These are phyloP conservation scores for Turdus rufiventris DNA, from an alignment of 2,113 vertebrate genomes.

Conservation along the genomic window DNA sequence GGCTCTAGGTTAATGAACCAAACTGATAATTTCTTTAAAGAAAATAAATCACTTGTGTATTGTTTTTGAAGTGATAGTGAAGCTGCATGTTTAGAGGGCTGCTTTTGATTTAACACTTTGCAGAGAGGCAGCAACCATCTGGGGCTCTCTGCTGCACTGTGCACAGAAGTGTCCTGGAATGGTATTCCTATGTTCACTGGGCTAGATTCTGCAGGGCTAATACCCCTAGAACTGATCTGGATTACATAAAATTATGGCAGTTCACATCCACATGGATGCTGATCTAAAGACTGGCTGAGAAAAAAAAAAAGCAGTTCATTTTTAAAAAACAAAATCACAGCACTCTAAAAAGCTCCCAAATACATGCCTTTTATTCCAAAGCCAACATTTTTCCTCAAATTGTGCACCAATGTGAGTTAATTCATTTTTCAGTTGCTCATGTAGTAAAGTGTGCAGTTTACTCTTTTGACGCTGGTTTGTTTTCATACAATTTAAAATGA, in stretches of 20 bases:
- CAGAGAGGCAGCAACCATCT: conserved; percentile 55
- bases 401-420: not conserved
- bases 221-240: not conserved
- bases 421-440: not conserved
- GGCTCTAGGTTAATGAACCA: conserved; percentile 76
- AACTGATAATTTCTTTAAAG: conserved; percentile 61
- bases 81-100: conserved; percentile 29
- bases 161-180: not conserved
- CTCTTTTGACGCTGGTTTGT: not conserved
- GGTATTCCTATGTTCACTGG: not conserved
- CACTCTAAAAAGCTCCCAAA: not conserved
- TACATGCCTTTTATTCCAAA: not conserved
- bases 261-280: rapidly evolving
- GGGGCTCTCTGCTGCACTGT: not conserved
- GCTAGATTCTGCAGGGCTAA: not conserved
- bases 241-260: not conserved
- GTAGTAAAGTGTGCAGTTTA: not conserved
- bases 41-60: conserved; percentile 64
- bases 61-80: conserved; percentile 59
- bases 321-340: not conserved
- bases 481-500: conserved; percentile 10
- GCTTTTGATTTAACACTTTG: conserved; percentile 50
- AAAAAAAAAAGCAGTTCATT: not conserved
- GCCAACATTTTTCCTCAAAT: not conserved
- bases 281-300: not conserved